Evolutionary conservation across 2,888 invertebrate genomes (phyloP).

Genomic region (Tenthredo mesomela): DNA sequence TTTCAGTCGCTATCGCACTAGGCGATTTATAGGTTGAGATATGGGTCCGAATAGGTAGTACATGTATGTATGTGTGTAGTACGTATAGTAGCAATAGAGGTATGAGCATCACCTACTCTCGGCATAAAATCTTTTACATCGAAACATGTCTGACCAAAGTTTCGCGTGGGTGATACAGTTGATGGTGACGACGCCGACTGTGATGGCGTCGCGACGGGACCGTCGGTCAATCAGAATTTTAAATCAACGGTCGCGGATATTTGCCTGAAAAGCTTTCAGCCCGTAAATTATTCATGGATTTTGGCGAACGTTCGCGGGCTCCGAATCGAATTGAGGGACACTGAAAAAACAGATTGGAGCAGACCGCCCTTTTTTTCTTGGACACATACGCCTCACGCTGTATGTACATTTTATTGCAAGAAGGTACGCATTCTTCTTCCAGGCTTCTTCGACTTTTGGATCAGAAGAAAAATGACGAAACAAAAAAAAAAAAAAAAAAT

Average conservation of each 20-base stretch:
- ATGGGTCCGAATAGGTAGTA: background rate
- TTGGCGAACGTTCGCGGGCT: conserved; percentile 40
- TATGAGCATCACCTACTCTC: background rate
- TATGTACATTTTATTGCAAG: background rate
- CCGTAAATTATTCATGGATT: conserved; percentile 72
- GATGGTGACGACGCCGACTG: conserved; percentile 32
- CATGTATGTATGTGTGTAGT: background rate
- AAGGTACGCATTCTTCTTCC: background rate
- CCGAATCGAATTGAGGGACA: conserved; percentile 40
- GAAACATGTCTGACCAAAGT: conserved; percentile 23
- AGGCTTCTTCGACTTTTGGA: background rate
- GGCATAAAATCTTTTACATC: conserved; percentile 16
- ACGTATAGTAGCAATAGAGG: background rate
- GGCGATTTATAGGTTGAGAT: conserved; percentile 26
- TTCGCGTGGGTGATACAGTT: conserved; percentile 4
- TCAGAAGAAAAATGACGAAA: background rate
- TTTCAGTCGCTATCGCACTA: conserved; percentile 11
- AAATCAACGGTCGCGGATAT: conserved; percentile 67
- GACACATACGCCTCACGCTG: background rate
- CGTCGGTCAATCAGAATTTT: conserved; percentile 72
- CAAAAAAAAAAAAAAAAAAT: background rate
- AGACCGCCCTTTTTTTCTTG: background rate
- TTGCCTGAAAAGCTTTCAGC: conserved; percentile 70
- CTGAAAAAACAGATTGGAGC: conserved; percentile 44
- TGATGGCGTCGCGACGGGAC: conserved; percentile 35